Evolutionary conservation across 1,140 invertebrate genomes (phyloP), one percentile per base, ranked within the genome.

Genomic region (Teleogryllus occipitalis): DNA sequence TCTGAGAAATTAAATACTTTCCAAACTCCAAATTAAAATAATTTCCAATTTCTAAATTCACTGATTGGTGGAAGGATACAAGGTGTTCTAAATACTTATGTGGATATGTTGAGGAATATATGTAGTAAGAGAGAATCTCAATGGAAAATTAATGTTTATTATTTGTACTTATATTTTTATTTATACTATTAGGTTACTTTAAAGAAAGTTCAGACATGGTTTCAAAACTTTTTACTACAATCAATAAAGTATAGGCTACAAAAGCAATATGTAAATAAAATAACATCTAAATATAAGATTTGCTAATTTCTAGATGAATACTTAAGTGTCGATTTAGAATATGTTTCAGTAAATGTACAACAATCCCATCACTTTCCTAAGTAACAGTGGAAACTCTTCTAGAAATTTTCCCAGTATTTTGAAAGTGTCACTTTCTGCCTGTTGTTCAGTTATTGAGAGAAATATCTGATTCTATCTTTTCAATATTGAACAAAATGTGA

Each of bases 291-390:
- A 65, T 65, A 14, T 65, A 65, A 65, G 54, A 65, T 65, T 65
- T 65, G 10, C 54, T 65, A 65, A 10, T 18, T 65, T 65, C 54
- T 65, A 65, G 54, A 14, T 65, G 7, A 65, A 7, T 65, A 65
- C 54, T 65, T 65, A 65, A 65, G 54, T 65, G 54, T 65, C 18
- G 54, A 65, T 65, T 65, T 65, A 65, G 54, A 65, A 65, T 65
- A 65, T 65, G 54, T 65, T 65, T 65, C 54, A 65, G 54, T 65
- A 65, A 65, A 65, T 65, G 54, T 65, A 65, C 54, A 65, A 65
- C 18, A 65, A 14, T 18, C 54, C 54, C 54, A 65, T 65, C 54
- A 65, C 54, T 14, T 65, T 65, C 54, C 54, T 65, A 65, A 65
- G 18, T 65, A 65, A 65, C 54, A 65, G 54, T 65, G 54, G 54